Base-by-base conservation (phyloP, 2,113 vertebrate genomes). In the Stigmatopora argus region DNA sequence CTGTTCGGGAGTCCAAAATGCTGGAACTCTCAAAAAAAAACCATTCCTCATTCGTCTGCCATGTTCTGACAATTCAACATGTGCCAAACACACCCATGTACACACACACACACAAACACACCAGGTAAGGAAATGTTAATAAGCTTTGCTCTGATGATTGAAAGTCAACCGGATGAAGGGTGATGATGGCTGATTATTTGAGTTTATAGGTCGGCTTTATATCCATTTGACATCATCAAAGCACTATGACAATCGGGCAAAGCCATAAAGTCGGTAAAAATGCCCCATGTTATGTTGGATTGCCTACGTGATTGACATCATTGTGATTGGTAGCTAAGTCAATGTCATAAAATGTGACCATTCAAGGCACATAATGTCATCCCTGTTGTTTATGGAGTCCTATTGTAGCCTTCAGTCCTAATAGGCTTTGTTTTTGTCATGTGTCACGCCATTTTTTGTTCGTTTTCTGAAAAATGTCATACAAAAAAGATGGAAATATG, bases 81-180 rank as follows among this genome's bases (percentile, higher is more conserved):
- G 89, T 90, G 88, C 89, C 88, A 91, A 89, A 89, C 75, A 81
- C 65, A 79, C 81, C 74, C 68, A 64, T 73, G 65, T 62, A 68
- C 59, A 70, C 67, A 70, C 65, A 73, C 67, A 56, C 53, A 60
- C 65, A 67, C 56, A 65, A 64, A 63, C 41, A 71, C 34, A 55
- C 53, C 70, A 55, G 61, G 46, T 78, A 72, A 78, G 66, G 21
- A 46, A 75, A 64, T 7, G 13, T 26, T 69, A 48, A 14, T 79
- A 26, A 52, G 18, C 21, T 67, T 75, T 64, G 21, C 63, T 78
- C 48, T 78, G 80, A 79, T 78, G 47, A 72, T 71, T 56, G 44
- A 13, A 49, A 10, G 4, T 15, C 18, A 62, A 61, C 52, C 44
- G 19, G 62, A 71, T 38, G 64, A 65, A 66, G 69, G 62, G 68